Conservation (phyloP, 2,888 invertebrate species). For the Parnassius glacialis region DNA sequence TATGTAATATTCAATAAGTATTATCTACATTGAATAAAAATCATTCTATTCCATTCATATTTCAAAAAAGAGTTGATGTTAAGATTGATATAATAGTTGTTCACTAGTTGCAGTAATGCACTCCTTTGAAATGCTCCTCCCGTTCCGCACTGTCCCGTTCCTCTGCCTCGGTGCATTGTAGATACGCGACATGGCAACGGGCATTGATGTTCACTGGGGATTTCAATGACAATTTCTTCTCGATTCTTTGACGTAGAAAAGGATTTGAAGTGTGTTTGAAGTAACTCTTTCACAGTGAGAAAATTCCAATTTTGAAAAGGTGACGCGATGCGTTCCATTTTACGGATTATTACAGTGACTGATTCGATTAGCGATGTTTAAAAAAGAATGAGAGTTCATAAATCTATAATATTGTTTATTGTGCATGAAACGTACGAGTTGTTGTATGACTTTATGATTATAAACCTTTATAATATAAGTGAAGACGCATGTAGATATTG, state of each 20-base stretch:
- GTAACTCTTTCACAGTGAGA: constrained; percentile 54
- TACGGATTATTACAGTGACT: constrained; percentile 35
- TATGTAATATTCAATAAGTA: too few species aligned
- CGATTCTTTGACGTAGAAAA: constrained; percentile 69
- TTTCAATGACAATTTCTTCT: constrained; percentile 70
- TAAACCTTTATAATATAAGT: too few species aligned
- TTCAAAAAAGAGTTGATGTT: constrained; percentile 11
- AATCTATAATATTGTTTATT: background rate
- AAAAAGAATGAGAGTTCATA: constrained; percentile 3
- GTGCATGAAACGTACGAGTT: too few species aligned
- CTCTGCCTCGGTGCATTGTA: constrained; percentile 54
- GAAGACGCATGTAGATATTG: too few species aligned
- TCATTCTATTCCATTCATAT: background rate
- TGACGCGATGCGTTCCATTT: constrained; percentile 41
- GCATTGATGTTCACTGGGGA: constrained; percentile 76
- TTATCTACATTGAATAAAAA: too few species aligned
- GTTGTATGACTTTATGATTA: too few species aligned
- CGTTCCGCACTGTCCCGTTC: constrained; percentile 39
- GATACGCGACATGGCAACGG: constrained; percentile 77
- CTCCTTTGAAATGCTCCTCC: constrained; percentile 58
- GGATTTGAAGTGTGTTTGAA: constrained; percentile 55
- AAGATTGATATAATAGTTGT: constrained; percentile 31
- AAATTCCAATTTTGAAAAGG: constrained; percentile 52
- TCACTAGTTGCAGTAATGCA: constrained; percentile 54
- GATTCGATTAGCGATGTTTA: constrained; percentile 34